These are phyloP conservation scores for Petrocephalus schoutedeni DNA, from an alignment of 2,797 vertebrate species.

Conservation along the genomic window DNA sequence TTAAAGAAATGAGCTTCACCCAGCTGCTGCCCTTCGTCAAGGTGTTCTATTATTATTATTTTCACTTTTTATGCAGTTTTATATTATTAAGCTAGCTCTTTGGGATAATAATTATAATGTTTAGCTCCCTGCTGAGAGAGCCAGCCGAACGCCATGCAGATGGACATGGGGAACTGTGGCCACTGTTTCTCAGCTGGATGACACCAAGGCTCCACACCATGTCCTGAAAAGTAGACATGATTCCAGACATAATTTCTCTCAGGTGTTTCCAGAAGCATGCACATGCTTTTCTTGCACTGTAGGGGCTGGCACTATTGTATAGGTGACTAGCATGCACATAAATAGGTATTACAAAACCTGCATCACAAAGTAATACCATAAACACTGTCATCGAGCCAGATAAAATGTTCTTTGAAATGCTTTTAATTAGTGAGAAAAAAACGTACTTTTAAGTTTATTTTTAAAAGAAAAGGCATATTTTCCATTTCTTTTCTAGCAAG, in stretches of 20 bases:
- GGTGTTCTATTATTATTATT: background rate
- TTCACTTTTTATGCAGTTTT: background rate
- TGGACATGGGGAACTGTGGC: background rate
- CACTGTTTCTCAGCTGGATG: background rate
- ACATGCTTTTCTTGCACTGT: background rate
- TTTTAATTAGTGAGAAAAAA: background rate
- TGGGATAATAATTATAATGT: background rate
- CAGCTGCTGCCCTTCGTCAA: background rate
- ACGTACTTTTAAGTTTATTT: background rate
- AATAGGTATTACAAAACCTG: background rate
- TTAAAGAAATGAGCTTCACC: background rate
- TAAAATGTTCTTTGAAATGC: background rate
- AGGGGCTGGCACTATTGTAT: background rate
- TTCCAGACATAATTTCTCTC: background rate
- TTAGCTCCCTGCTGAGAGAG: background rate
- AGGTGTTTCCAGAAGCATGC: background rate
- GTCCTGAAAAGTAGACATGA: background rate
- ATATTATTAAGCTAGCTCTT: background rate
- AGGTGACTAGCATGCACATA: background rate
- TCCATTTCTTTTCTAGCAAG: background rate
- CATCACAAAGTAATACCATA: background rate
- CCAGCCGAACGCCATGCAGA: background rate
- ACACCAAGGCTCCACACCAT: background rate
- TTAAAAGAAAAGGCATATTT: background rate
- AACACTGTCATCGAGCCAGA: background rate